Conservation (phyloP, 35 echinoderm and acorn worm genomes). For the Ophiothrix spiculata region DNA sequence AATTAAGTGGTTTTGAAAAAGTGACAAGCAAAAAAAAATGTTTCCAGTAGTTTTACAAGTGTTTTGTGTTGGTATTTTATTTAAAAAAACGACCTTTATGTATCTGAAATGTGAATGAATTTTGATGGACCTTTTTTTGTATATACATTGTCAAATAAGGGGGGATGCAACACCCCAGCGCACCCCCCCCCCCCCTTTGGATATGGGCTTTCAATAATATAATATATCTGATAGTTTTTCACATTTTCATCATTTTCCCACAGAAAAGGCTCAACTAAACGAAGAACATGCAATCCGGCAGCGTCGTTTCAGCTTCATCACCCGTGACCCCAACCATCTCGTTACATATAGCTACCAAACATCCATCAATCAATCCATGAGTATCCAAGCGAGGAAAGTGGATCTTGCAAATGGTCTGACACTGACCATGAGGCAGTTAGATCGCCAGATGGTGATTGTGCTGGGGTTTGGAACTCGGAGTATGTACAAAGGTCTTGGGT, state of each 20-base stretch:
- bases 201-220: no score
- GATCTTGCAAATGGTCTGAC: constrained; percentile 4
- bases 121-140: no score
- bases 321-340: constrained; percentile 60
- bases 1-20: no score
- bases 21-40: no score
- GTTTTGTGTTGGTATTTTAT: no score
- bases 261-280: not conserved
- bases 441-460: constrained; percentile 67
- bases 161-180: no score
- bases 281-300: not conserved
- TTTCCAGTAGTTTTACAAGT: no score
- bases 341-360: constrained; percentile 75
- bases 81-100: no score
- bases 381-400: constrained; percentile 55
- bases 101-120: no score
- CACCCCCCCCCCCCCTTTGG: no score
- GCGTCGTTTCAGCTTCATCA: constrained; percentile 40
- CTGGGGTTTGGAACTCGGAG: constrained; percentile 51
- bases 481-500: constrained; percentile 65
- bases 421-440: constrained; percentile 42
- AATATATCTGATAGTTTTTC: no score
- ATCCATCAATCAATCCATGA: constrained; percentile 40
- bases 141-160: no score
- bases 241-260: not conserved